These are phyloP conservation scores for Drosophila parabipectinata DNA, from an alignment of 1,140 invertebrate genomes.

Conservation along the genomic window DNA sequence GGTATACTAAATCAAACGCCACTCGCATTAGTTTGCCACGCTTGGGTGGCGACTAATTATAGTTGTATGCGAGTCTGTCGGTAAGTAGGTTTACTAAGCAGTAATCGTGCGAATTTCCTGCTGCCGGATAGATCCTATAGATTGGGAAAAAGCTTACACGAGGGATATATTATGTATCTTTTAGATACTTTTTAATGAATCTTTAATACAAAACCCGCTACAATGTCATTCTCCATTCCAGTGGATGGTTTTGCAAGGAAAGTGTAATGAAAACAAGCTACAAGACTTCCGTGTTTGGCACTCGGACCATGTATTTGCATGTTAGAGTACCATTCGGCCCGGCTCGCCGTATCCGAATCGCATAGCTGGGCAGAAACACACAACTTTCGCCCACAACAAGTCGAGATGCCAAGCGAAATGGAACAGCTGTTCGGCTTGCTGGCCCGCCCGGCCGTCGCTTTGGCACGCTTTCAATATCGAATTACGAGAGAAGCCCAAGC, in stretches of 20 bases:
- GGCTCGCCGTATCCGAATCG: constrained; percentile 30
- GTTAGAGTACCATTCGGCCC: constrained; percentile 17
- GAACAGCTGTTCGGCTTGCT: constrained; percentile 64
- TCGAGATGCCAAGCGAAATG: constrained; percentile 70
- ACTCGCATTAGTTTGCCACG: constrained; percentile 13
- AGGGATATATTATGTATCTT: too few relatives aligned
- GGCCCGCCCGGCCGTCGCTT: constrained; percentile 18
- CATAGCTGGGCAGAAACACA: constrained; percentile 21
- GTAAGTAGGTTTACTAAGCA: constrained; percentile 25
- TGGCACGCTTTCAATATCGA: constrained; percentile 80
- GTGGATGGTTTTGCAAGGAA: not conserved
- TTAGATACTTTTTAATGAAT: not conserved
- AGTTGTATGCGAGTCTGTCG: constrained; percentile 30
- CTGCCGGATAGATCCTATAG: constrained; percentile 1
- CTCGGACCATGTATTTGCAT: not conserved
- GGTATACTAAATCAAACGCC: constrained; percentile 11
- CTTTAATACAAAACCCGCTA: too few relatives aligned
- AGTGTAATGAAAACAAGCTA: not conserved
- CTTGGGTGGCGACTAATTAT: constrained; percentile 40
- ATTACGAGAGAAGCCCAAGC: constrained; percentile 46
- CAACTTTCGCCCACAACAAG: constrained; percentile 72
- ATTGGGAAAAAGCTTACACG: too few relatives aligned
- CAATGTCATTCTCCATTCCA: not conserved
- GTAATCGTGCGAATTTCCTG: constrained; percentile 67
- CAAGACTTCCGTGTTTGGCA: not conserved